Evolutionary conservation across 2,113 vertebrate species (phyloP).

Genomic region (Cervus canadensis): DNA sequence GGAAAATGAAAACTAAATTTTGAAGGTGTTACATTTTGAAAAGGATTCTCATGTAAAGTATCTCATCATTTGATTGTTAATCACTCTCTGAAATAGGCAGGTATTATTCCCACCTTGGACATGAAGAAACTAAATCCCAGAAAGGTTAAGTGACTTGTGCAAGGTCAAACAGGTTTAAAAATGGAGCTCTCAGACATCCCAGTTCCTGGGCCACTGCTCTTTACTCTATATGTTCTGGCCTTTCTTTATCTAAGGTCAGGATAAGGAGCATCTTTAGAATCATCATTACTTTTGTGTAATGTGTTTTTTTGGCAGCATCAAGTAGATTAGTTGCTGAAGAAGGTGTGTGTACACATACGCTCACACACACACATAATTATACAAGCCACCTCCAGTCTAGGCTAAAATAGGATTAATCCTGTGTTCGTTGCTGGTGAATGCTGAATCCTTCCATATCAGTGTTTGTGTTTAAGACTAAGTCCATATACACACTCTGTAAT

Average conservation of each 20-base stretch:
- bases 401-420: constrained; percentile 47
- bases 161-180: not conserved
- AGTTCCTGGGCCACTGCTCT: not conserved
- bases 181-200: not conserved
- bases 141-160: not conserved
- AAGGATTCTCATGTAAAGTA: not conserved
- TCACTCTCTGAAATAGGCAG: not conserved
- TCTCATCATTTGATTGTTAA: not conserved
- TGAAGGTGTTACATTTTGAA: not conserved
- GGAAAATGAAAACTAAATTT: not conserved
- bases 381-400: not conserved
- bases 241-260: not conserved
- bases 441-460: constrained; percentile 69
- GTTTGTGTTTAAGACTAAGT: constrained; percentile 82
- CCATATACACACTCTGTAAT: constrained; percentile 81
- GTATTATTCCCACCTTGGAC: not conserved
- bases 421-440: constrained; percentile 60
- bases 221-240: not conserved
- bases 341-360: not conserved
- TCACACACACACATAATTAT: not conserved
- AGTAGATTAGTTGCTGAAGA: not conserved
- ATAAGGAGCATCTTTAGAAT: not conserved
- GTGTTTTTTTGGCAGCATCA: not conserved
- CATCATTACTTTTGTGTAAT: not conserved
- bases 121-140: not conserved